A percentile compares a stretch with the other conserved stretches of the same genome.
Evolutionary conservation across 2,797 vertebrate species (phyloP).

Genomic region (Neostethus bicornis): DNA sequence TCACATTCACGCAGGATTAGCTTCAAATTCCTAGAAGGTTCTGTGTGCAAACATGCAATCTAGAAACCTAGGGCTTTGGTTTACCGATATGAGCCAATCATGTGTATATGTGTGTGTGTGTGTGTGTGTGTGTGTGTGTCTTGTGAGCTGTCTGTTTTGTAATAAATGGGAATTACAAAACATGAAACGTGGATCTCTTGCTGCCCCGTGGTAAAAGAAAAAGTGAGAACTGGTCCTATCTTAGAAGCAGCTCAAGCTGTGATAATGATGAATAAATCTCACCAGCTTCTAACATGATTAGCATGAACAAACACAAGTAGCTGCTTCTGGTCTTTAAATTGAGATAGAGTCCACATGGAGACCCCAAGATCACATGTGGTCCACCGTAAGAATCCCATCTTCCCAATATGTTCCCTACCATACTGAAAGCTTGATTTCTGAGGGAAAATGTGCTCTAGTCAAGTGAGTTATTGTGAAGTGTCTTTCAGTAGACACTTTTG

Average conservation of each 20-base stretch:
- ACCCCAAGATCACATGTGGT: conserved; percentile 23
- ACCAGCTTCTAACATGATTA: conserved; percentile 17
- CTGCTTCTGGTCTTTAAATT: conserved; percentile 11
- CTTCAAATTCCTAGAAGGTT: too few relatives aligned
- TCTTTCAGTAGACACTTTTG: too few relatives aligned
- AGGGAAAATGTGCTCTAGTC: too few relatives aligned
- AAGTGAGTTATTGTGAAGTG: too few relatives aligned
- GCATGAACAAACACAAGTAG: conserved; percentile 18
- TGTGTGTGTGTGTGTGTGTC: too few relatives aligned
- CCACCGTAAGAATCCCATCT: conserved; percentile 8
- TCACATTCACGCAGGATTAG: too few relatives aligned
- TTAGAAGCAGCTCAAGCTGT: conserved; percentile 17
- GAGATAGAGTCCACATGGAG: conserved; percentile 15
- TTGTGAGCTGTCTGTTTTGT: not conserved
- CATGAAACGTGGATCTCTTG: conserved; percentile 14
- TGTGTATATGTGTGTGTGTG: too few relatives aligned
- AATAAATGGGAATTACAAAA: conserved; percentile 15
- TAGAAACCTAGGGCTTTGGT: too few relatives aligned
- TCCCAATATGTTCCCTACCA: not conserved
- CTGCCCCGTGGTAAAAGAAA: not conserved
- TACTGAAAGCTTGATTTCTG: too few relatives aligned
- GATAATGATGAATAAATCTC: conserved; percentile 33
- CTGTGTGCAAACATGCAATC: too few relatives aligned
- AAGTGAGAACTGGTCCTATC: conserved; percentile 12
- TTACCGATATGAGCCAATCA: too few relatives aligned